Base-by-base conservation (phyloP, 2,888 invertebrate genomes). In the Halictus quadricinctus region DNA sequence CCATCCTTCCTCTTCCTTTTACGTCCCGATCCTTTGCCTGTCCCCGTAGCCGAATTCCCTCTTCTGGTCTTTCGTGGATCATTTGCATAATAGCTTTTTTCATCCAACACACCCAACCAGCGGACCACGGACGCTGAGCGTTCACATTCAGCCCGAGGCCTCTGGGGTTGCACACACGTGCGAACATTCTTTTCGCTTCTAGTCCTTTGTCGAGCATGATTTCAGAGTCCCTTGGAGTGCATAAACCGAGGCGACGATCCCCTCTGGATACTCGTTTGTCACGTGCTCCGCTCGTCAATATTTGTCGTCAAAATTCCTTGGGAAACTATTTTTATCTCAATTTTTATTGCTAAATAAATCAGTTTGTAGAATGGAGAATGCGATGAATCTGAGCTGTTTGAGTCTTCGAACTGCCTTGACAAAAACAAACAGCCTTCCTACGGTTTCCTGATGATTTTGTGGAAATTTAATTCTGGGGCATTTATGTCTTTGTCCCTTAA, bases 51-150 rank as follows among this genome's bases (percentile, higher is more conserved):
- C 89, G 88, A 90, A 90, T 90, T 91, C 88, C 86, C 85, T 88
- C 84, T 85, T 90, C 87, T 88, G 88, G 85, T 89, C 90, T 91
- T 89, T 86, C 88, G 89, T 87, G 80, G 80, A 89, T 90, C 91
- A 91, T 93, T 92, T 92, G 91, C 91, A 92, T 91, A 92, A 91
- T 92, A 91, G 91, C 88, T 89, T 90, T 90, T 92, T 91, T 91
- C 84, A 89, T 87, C 84, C 79, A 85, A 87, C 83, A 88, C 88
- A 86, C 89, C 12, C 90, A 90, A 91, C 91, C 92, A 92, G 90
- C 81, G n/a, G n/a, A n/a, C 12, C 48, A 4, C 48, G 48, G 48
- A 48, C 48, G 5, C 15, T 1, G 10, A 10, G n/a, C 10, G 54
- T 7, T 87, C 87, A 88, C 88, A 90, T 91, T 91, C 90, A 91